Percentiles rank a stretch among this genome's conserved stretches.
Evolutionary conservation across 1,140 invertebrate genomes (phyloP).

Genomic region (Oedothorax gibbosus): DNA sequence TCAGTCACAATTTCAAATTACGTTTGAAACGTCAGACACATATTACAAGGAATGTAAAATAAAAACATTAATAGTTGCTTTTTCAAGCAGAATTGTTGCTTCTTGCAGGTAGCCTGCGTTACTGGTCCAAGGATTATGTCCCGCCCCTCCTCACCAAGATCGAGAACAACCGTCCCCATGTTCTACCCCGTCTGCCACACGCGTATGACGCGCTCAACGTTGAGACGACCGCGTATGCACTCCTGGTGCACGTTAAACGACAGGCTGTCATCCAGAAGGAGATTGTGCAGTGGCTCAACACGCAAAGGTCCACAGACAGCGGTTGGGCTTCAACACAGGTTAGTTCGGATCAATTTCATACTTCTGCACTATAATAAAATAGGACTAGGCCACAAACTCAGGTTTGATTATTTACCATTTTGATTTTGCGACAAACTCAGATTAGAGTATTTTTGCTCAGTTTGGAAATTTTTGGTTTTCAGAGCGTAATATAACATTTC

Average conservation of each 20-base stretch:
- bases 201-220: conserved; percentile 92
- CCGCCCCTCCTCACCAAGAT: conserved; percentile 83
- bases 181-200: conserved; percentile 86
- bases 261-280: conserved; percentile 83
- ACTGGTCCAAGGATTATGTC: conserved; percentile 84
- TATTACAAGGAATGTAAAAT: too few species aligned
- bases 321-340: conserved; percentile 95
- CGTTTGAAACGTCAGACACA: too few species aligned
- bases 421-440: too few species aligned
- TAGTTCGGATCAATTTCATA: conserved; percentile 9
- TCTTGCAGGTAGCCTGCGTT: conserved; percentile 70
- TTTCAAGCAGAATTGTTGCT: conserved; percentile 6
- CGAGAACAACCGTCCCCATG: conserved; percentile 91
- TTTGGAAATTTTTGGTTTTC: too few species aligned
- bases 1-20: too few species aligned
- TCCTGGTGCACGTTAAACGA: conserved; percentile 87
- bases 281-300: conserved; percentile 93
- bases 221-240: conserved; percentile 90
- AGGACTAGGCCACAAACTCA: too few species aligned
- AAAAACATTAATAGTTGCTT: not conserved
- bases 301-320: conserved; percentile 89
- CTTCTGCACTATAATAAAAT: too few species aligned
- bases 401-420: too few species aligned
- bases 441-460: too few species aligned
- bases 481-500: too few species aligned